Base-by-base conservation (phyloP, 1,140 invertebrate genomes). In the Drosophila nasuta region DNA sequence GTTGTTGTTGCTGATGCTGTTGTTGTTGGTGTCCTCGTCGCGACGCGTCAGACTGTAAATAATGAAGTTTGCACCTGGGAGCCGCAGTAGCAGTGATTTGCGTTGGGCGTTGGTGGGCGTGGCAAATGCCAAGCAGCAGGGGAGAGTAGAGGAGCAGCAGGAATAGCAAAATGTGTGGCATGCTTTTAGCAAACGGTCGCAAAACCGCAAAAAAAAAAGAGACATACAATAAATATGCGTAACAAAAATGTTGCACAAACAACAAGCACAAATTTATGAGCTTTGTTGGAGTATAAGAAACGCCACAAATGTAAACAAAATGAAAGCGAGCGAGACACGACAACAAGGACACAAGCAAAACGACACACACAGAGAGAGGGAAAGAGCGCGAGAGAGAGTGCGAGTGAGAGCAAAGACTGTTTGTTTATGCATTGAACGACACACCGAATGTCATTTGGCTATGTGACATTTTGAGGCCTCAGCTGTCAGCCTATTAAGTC, bases 41-140 rank as follows among this genome's bases (percentile, higher is more conserved):
- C 83, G 83, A 77, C 83, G 83, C 83, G 83, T 75, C 85, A 87
- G 83, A 87, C 83, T 87, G 83, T 87, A 88, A 88, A 87, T 87
- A 87, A 87, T 87, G 83, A 87, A 87, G 83, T 87, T 87, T 87
- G 73, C 85, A 82, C 78, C 82, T 71, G 62, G 45, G 52, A 56
- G 59, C 38, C 73, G 54, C 73, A 68, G 60, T 46, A 30, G 30
- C 68, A 57, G 64, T 74, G 71, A 74, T 74, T 74, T 45, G 46
- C 46, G 41, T 13, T 30, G 57, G 20, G 72, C n/a, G 51, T 70
- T 2, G 28, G 30, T 38, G 75, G 73, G 79, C 58, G 38, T 73
- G 79, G 74, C 69, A 79, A 68, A 62, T 68, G 49, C 64, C 15
- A 41, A 41, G 41, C 1, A 45, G 30, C 25, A 41, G 48, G 48